These are phyloP conservation scores for Ammospiza nelsoni DNA, from an alignment of 2,113 vertebrate genomes.

Conservation along the genomic window DNA sequence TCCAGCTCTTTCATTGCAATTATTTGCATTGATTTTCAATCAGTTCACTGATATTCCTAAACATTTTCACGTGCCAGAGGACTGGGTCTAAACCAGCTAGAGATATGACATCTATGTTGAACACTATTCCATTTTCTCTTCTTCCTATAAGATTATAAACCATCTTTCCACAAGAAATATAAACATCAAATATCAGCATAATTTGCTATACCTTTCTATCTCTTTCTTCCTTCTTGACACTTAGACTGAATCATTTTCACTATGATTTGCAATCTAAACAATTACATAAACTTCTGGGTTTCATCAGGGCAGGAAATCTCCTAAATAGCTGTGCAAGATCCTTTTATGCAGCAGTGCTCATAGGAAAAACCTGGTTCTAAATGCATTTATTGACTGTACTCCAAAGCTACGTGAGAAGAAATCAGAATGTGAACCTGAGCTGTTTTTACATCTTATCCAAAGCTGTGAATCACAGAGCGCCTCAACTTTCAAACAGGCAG, in stretches of 20 bases:
- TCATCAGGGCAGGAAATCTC: neutral
- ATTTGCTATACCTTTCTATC: neutral
- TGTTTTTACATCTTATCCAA: neutral
- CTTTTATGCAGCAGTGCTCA: neutral
- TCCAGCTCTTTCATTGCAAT: neutral
- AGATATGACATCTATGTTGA: neutral
- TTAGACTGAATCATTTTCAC: neutral
- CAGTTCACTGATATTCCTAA: neutral
- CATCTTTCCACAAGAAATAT: neutral
- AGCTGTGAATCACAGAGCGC: neutral
- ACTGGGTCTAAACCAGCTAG: neutral
- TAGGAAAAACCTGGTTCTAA: neutral
- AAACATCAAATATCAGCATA: neutral
- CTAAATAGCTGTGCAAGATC: neutral
- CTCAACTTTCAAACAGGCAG: neutral
- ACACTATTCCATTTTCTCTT: neutral
- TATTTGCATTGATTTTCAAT: neutral
- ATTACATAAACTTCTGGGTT: neutral
- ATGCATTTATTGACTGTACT: neutral
- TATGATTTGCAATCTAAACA: neutral
- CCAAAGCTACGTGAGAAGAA: neutral
- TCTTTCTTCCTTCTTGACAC: neutral
- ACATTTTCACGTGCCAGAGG: neutral
- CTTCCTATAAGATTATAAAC: neutral
- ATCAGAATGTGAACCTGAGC: neutral